These are phyloP conservation scores for Tor tambroides DNA, from an alignment of 2,113 vertebrate genomes.

Conservation along the genomic window DNA sequence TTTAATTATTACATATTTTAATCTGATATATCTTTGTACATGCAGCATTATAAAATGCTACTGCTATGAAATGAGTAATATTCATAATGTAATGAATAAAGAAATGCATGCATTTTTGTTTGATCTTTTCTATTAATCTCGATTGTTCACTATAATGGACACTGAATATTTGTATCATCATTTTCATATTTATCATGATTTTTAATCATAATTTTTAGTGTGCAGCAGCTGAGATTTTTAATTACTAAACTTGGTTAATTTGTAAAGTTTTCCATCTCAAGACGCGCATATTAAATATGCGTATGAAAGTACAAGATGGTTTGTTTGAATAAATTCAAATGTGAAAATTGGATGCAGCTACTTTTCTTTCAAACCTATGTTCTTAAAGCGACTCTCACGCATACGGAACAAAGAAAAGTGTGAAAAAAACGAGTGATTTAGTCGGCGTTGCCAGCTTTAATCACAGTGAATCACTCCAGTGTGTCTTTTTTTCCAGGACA, in stretches of 20 bases:
- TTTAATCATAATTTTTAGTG: background rate
- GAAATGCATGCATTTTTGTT: too few relatives aligned
- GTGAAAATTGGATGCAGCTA: conserved; percentile 6
- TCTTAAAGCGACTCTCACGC: background rate
- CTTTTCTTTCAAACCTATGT: conserved; percentile 3
- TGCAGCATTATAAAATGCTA: too few relatives aligned
- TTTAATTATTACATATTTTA: too few relatives aligned
- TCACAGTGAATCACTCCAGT: conserved; percentile 45
- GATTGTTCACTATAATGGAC: too few relatives aligned
- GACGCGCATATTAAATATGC: background rate
- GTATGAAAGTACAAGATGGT: background rate
- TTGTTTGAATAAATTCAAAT: conserved; percentile 10
- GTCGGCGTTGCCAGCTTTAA: conserved; percentile 43
- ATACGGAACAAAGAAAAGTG: conserved; percentile 15
- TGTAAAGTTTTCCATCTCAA: background rate
- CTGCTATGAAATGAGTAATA: too few relatives aligned
- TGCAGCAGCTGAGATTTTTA: background rate
- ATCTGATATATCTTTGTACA: too few relatives aligned
- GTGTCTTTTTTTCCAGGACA: conserved; percentile 15
- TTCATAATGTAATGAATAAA: too few relatives aligned
- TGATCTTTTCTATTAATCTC: too few relatives aligned
- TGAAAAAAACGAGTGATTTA: conserved; percentile 32
- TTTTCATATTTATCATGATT: background rate
- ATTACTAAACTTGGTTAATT: background rate
- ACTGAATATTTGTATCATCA: background rate